Evolutionary conservation across 2,888 invertebrate genomes (phyloP).

Genomic region (Drosophila infuscata): DNA sequence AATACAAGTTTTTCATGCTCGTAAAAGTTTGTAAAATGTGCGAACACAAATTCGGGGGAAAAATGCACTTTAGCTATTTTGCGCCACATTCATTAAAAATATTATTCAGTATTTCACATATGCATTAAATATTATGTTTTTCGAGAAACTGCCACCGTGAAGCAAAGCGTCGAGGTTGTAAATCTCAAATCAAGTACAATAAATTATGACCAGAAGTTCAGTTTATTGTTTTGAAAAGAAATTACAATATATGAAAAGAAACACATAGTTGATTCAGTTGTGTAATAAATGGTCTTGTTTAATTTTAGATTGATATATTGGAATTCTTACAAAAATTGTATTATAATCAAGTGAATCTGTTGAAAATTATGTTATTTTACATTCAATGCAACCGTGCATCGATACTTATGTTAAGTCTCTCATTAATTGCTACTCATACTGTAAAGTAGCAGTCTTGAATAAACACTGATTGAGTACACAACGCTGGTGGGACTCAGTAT

Average conservation of each 20-base stretch:
- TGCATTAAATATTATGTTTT: conserved; percentile 14
- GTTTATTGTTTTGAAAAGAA: conserved; percentile 2
- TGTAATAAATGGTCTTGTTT: background rate
- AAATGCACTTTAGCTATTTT: conserved; percentile 42
- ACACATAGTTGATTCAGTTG: background rate
- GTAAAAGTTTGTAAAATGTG: conserved; percentile 9
- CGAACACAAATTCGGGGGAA: conserved; percentile 5
- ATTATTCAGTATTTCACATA: conserved; percentile 11
- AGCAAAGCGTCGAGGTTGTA: conserved; percentile 24
- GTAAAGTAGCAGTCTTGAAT: too few relatives aligned
- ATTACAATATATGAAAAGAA: background rate
- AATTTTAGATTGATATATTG: background rate
- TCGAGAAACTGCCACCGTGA: conserved; percentile 15
- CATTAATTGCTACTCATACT: too few relatives aligned
- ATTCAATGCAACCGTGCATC: too few relatives aligned
- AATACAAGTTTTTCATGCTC: conserved; percentile 14
- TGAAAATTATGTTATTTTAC: too few relatives aligned
- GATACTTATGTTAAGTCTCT: too few relatives aligned
- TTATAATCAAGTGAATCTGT: too few relatives aligned
- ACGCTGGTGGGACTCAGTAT: too few relatives aligned
- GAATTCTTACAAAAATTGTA: too few relatives aligned
- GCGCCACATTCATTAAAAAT: conserved; percentile 5
- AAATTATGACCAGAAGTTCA: conserved; percentile 10
- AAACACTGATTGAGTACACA: too few relatives aligned
- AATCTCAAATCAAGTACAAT: conserved; percentile 22